These are phyloP conservation scores for Aquatica leii DNA, from an alignment of 2,888 invertebrate genomes.

Conservation along the genomic window DNA sequence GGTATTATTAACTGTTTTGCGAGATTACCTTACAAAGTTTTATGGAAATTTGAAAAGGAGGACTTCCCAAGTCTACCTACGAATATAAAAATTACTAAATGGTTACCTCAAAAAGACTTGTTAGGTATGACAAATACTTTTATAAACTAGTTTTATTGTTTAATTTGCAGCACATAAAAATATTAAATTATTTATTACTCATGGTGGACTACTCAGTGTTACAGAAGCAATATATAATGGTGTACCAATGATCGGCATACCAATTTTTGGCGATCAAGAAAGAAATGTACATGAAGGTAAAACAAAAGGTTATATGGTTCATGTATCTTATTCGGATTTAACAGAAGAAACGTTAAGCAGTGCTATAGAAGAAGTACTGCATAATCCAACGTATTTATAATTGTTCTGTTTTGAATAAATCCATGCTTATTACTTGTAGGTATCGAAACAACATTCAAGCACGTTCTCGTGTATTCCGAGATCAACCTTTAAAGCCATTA, in stretches of 20 bases:
- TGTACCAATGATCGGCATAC: constrained; percentile 63
- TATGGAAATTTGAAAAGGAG: constrained; percentile 41
- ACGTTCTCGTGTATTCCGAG: constrained; percentile 22
- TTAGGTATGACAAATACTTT: constrained; percentile 28
- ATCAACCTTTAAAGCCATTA: constrained; percentile 23
- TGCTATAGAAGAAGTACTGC: constrained; percentile 57
- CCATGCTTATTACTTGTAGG: neutral
- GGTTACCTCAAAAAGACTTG: constrained; percentile 44
- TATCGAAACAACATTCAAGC: constrained; percentile 16
- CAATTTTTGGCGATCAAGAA: constrained; percentile 62
- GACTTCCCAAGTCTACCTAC: constrained; percentile 30
- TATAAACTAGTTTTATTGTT: neutral
- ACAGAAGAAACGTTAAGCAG: constrained; percentile 56
- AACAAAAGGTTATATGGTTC: constrained; percentile 56
- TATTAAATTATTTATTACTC: constrained; percentile 66
- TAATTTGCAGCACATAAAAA: constrained; percentile 62
- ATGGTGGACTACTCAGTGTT: constrained; percentile 66
- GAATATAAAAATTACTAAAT: constrained; percentile 41
- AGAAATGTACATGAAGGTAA: constrained; percentile 60
- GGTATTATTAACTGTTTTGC: constrained; percentile 30
- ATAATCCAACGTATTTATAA: constrained; percentile 50
- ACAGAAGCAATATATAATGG: constrained; percentile 64
- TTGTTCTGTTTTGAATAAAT: neutral
- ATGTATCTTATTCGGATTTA: constrained; percentile 56
- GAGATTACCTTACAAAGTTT: constrained; percentile 28